These are phyloP conservation scores for Holacanthella duospinosa DNA, from an alignment of 2,888 invertebrate genomes.

Conservation along the genomic window DNA sequence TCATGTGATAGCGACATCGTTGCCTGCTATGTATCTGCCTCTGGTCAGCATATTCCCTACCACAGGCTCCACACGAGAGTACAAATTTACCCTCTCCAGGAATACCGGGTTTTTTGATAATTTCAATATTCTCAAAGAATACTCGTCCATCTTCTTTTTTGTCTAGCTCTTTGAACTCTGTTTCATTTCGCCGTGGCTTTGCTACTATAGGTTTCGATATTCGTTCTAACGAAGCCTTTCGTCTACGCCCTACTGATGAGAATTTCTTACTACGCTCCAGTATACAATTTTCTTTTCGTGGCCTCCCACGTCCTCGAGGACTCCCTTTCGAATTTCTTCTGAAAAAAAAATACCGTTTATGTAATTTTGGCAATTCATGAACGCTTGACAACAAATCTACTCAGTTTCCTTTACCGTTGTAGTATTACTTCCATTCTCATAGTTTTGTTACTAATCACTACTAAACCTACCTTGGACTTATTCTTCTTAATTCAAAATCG, in stretches of 20 bases:
- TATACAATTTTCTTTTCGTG: background rate
- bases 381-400: no score
- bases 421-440: no score
- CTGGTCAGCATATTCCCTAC: background rate
- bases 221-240: no score
- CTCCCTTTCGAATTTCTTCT: background rate
- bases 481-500: background rate
- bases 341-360: background rate
- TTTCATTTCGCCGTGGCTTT: no score
- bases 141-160: background rate
- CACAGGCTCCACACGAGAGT: background rate
- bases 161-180: no score
- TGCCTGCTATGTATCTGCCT: background rate
- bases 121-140: background rate
- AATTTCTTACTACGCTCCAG: no score
- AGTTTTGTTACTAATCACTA: no score
- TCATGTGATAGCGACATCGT: background rate
- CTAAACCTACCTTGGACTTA: background rate
- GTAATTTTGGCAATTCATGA: no score
- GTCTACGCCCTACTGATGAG: background rate
- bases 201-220: no score
- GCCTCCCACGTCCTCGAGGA: background rate
- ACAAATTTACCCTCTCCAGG: background rate
- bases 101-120: background rate
- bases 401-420: no score